A percentile compares a stretch with the other conserved stretches of the same genome.
These are phyloP conservation scores for Heterochromis multidens DNA, from an alignment of 2,113 vertebrate species.

Conservation along the genomic window DNA sequence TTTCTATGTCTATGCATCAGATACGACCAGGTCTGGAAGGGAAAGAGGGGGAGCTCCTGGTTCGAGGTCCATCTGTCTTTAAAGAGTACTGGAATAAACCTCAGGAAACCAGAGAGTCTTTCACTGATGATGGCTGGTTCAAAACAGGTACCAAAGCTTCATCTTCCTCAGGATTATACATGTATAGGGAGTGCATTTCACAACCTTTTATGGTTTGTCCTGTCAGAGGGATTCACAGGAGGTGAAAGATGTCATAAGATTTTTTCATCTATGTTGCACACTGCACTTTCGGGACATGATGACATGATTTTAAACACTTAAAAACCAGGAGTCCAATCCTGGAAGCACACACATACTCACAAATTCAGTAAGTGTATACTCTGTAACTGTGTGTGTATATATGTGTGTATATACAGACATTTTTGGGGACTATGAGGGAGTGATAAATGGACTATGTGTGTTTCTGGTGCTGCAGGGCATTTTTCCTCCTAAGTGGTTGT, in stretches of 20 bases:
- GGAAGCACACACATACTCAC: not conserved
- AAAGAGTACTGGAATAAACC: conserved; percentile 91
- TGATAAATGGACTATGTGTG: conserved; percentile 69
- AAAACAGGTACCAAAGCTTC: conserved; percentile 81
- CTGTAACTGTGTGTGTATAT: not conserved
- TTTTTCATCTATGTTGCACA: conserved; percentile 14
- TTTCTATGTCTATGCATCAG: conserved; percentile 58
- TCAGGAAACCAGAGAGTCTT: conserved; percentile 79
- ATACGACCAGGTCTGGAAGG: conserved; percentile 81
- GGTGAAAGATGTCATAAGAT: conserved; percentile 23
- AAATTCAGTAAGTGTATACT: not conserved
- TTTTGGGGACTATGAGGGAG: conserved; percentile 47
- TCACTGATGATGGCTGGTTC: conserved; percentile 91
- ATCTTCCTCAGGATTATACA: not conserved
- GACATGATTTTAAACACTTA: conserved; percentile 33
- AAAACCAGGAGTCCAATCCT: conserved; percentile 11
- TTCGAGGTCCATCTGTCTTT: conserved; percentile 86
- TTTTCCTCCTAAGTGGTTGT: conserved; percentile 72
- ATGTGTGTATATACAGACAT: not conserved
- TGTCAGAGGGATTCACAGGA: conserved; percentile 31
- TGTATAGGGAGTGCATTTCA: not conserved
- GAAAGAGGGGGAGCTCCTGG: conserved; percentile 89
- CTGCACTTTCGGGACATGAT: conserved; percentile 20
- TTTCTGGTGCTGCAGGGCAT: conserved; percentile 68
- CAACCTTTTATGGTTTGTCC: conserved; percentile 37